Conservation (phyloP, 2,888 invertebrate species). For the Macrosiphum euphorbiae region DNA sequence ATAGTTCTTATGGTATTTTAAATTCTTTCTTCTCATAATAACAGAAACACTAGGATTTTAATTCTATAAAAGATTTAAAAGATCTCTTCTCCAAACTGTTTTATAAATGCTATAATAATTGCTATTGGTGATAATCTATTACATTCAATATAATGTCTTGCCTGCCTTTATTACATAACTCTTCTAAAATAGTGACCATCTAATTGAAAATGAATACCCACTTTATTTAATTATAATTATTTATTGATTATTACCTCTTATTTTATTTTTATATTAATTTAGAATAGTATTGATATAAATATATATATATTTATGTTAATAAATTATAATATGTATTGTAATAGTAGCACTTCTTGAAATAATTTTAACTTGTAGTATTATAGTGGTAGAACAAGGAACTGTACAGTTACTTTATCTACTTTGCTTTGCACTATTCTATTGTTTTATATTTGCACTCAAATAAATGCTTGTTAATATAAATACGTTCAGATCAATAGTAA, state of each 20-base stretch:
- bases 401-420: not conserved
- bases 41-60: not conserved
- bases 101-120: not conserved
- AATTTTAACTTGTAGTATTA: not conserved
- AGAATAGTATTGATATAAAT: not conserved
- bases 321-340: not conserved
- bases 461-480: not conserved
- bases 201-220: not conserved
- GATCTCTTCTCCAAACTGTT: not conserved
- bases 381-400: not conserved
- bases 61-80: not conserved
- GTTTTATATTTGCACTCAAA: not conserved
- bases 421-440: not conserved
- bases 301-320: not conserved
- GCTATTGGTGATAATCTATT: not conserved
- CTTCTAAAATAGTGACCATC: not conserved
- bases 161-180: not conserved
- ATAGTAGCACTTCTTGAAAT: not conserved
- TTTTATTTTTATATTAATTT: conserved; percentile 12
- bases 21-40: not conserved
- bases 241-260: not conserved
- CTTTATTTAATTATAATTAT: not conserved
- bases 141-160: not conserved
- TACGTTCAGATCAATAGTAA: not conserved
- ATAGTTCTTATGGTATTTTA: not conserved